A percentile compares a stretch with the other conserved stretches of the same genome.
These are phyloP conservation scores for Lithophane ornitopus DNA, from an alignment of 2,888 invertebrate genomes.

Conservation along the genomic window DNA sequence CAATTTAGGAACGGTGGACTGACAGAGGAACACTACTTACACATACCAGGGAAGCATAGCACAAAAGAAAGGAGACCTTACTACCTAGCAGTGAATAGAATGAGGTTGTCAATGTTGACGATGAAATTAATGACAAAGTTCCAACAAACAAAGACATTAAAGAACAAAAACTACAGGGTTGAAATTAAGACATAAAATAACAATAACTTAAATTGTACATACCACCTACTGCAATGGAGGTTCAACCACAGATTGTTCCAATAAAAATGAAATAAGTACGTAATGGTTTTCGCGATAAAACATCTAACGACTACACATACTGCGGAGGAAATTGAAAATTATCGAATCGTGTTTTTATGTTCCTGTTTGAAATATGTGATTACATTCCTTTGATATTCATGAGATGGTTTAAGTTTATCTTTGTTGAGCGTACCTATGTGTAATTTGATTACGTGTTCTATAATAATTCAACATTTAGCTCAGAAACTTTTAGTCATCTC, in stretches of 20 bases:
- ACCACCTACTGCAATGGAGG: constrained; percentile 26
- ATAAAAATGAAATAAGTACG: constrained; percentile 36
- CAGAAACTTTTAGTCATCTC: not conserved
- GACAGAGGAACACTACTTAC: not conserved
- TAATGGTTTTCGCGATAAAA: constrained; percentile 55
- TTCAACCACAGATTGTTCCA: constrained; percentile 18
- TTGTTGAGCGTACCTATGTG: not conserved
- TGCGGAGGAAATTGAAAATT: constrained; percentile 51
- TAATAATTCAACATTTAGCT: not conserved
- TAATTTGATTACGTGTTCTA: not conserved
- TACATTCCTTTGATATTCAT: constrained; percentile 20
- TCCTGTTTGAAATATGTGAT: constrained; percentile 36
- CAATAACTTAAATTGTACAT: constrained; percentile 23
- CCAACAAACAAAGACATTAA: not conserved
- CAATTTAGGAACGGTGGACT: not conserved
- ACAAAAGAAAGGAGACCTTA: not conserved
- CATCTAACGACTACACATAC: constrained; percentile 32
- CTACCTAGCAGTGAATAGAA: not conserved
- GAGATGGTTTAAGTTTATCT: constrained; percentile 5
- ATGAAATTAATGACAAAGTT: not conserved
- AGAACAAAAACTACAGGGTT: not conserved
- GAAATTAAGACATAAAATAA: constrained; percentile 2
- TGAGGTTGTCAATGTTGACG: not conserved
- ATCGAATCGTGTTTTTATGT: constrained; percentile 54
- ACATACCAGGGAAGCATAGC: not conserved